Evolutionary conservation across 2,113 vertebrate genomes (phyloP).

Genomic region (Eonycteris spelaea): DNA sequence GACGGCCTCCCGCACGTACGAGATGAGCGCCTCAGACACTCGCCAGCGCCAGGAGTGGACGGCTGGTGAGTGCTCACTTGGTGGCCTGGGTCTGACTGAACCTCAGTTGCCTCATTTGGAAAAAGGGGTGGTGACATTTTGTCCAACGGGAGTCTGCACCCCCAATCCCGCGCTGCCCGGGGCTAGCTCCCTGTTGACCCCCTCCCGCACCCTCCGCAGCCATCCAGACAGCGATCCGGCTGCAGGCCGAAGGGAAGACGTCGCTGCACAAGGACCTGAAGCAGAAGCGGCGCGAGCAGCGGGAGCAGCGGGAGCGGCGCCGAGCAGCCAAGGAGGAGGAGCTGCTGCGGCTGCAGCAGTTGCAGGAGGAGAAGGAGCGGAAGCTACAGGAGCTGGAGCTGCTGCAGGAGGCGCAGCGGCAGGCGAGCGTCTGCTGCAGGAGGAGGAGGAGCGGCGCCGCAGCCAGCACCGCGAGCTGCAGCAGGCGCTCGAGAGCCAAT

Average conservation of each 20-base stretch:
- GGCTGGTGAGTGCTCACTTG: slow-evolving; percentile 80
- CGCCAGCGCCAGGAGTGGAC: slow-evolving; percentile 98
- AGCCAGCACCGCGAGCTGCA: slow-evolving; percentile 94
- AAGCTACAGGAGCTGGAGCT: slow-evolving; percentile 93
- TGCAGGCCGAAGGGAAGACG: slow-evolving; percentile 90
- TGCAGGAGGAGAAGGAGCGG: slow-evolving; percentile 94
- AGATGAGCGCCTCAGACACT: slow-evolving; percentile 97
- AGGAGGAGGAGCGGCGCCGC: slow-evolving; percentile 90
- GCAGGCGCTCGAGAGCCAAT: slow-evolving; percentile 89
- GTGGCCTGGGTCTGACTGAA: background rate
- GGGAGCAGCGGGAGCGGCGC: slow-evolving; percentile 91
- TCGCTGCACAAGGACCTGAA: slow-evolving; percentile 96
- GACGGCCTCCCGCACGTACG: slow-evolving; percentile 91
- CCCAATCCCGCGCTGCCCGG: no score
- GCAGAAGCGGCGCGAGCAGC: slow-evolving; percentile 90
- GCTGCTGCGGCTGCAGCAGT: slow-evolving; percentile 88
- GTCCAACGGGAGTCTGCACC: background rate
- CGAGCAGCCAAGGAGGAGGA: slow-evolving; percentile 91
- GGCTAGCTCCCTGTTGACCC: background rate
- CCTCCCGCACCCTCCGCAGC: slow-evolving; percentile 79
- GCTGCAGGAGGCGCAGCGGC: slow-evolving; percentile 93
- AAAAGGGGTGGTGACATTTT: background rate
- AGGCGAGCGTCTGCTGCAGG: slow-evolving; percentile 88
- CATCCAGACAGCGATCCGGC: slow-evolving; percentile 93
- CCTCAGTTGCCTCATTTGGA: background rate